Conservation (phyloP, 1,140 invertebrate genomes). For the Platyscapa corneri region DNA sequence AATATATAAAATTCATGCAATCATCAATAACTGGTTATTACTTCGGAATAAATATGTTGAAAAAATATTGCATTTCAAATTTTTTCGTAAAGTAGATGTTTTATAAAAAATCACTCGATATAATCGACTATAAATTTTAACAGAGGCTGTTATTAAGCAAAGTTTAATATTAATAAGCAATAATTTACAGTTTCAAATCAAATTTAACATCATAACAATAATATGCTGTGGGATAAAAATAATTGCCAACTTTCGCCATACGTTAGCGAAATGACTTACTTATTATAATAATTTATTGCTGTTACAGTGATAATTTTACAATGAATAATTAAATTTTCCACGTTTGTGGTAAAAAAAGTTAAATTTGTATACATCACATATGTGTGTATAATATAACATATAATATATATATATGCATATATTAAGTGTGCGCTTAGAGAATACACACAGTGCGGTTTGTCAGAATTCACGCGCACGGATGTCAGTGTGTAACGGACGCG, state of each 20-base stretch:
- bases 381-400: no score
- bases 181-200: background rate
- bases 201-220: background rate
- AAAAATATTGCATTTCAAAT: background rate
- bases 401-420: background rate
- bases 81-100: no score
- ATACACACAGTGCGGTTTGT: background rate
- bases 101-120: no score
- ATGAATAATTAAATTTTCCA: constrained; percentile 29
- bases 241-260: background rate
- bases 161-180: background rate
- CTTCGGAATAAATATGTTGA: background rate
- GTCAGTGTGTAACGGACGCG: background rate
- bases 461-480: background rate
- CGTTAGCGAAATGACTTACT: background rate
- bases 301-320: background rate
- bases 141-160: no score
- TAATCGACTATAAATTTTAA: no score
- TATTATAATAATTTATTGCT: constrained; percentile 5
- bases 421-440: background rate
- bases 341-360: background rate
- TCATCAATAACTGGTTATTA: no score
- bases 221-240: background rate
- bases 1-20: background rate
- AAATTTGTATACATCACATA: background rate